Conservation (phyloP, 2,797 vertebrate genomes). For the Lacerta viridis region DNA sequence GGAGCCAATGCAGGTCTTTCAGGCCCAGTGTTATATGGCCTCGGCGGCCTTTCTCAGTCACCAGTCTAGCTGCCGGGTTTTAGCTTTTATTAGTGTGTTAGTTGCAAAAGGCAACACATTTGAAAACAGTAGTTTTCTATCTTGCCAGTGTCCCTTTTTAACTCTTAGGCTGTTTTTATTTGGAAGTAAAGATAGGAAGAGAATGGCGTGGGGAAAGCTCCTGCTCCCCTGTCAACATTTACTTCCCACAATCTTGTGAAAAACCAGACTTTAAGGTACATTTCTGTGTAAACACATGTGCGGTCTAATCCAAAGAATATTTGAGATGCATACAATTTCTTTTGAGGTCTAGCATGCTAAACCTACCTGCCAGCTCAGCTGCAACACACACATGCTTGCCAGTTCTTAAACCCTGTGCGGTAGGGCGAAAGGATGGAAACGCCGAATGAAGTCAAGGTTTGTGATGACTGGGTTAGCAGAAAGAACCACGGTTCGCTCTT, state of each 20-base stretch:
- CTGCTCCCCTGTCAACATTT: not conserved
- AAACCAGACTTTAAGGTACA: constrained; percentile 3
- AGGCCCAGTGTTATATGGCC: no score
- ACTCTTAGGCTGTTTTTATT: not conserved
- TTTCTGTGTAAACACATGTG: not conserved
- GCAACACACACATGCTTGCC: constrained; percentile 19
- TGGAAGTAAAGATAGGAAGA: not conserved
- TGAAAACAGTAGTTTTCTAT: not conserved
- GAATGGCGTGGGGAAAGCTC: not conserved
- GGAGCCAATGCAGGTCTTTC: no score
- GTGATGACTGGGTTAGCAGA: not conserved
- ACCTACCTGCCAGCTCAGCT: constrained; percentile 25
- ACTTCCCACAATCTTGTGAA: not conserved
- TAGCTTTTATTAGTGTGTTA: constrained; percentile 17
- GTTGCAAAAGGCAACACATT: constrained; percentile 5
- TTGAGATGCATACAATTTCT: not conserved
- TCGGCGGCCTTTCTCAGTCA: no score
- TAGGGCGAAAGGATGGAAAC: constrained; percentile 28
- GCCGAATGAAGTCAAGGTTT: constrained; percentile 25
- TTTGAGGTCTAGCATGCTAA: constrained; percentile 7
- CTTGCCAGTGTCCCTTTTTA: not conserved
- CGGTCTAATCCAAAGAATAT: not conserved
- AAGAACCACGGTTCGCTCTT: not conserved
- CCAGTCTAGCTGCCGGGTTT: constrained; percentile 4
- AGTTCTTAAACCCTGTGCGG: not conserved